These are phyloP conservation scores for Mimumesa dahlbomi DNA, from an alignment of 2,888 invertebrate genomes.

Conservation along the genomic window DNA sequence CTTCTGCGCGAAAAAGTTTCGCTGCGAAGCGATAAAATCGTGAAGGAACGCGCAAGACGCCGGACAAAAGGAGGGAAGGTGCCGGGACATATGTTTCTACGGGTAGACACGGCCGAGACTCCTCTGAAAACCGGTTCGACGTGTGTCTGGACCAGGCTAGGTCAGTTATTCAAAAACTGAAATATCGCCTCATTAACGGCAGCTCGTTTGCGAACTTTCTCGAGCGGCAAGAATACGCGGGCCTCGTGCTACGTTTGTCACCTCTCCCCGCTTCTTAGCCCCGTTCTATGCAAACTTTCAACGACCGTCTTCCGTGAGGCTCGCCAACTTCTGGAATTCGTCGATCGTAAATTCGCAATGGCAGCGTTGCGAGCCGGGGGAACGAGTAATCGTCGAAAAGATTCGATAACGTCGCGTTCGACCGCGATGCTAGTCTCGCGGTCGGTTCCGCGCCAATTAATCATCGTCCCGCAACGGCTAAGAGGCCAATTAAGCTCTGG, in stretches of 20 bases:
- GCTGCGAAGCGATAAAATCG: constrained; percentile 40
- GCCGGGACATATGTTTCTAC: constrained; percentile 57
- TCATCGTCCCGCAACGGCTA: not conserved
- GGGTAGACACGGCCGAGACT: constrained; percentile 62
- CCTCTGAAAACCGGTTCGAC: constrained; percentile 71
- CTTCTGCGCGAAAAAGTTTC: not conserved
- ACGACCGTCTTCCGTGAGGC: too few relatives aligned
- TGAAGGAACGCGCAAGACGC: constrained; percentile 14
- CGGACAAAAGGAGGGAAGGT: constrained; percentile 21
- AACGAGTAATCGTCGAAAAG: too few relatives aligned
- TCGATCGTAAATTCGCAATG: too few relatives aligned
- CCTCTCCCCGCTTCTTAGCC: not conserved
- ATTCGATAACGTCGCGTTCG: not conserved
- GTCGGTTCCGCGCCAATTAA: not conserved
- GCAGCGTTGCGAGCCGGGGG: too few relatives aligned
- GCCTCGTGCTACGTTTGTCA: not conserved
- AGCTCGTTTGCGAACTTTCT: constrained; percentile 57
- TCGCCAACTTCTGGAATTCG: too few relatives aligned
- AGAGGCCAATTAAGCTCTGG: constrained; percentile 70
- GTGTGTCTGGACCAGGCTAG: constrained; percentile 62
- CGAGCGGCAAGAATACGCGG: constrained; percentile 8
- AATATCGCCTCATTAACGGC: constrained; percentile 71
- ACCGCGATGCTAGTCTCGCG: not conserved
- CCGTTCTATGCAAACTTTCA: not conserved
- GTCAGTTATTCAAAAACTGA: constrained; percentile 75